Evolutionary conservation across 1,140 invertebrate species (phyloP), one percentile per base, ranked within the genome.

Genomic region (Pogonognathellus flavescens): DNA sequence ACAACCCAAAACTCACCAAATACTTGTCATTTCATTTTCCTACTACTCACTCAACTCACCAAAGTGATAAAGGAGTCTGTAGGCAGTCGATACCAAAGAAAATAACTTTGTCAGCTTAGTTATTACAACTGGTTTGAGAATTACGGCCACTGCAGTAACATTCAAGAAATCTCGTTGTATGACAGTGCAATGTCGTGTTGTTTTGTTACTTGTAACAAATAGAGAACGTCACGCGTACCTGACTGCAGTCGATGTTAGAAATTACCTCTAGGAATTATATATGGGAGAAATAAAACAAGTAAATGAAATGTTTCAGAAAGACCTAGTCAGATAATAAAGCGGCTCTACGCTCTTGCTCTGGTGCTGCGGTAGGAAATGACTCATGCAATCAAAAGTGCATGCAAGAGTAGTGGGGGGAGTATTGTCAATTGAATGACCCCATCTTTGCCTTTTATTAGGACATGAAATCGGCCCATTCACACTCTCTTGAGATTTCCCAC

Each of bases 391-490:
- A 49, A 76, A 76, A 76, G 70, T 41, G 70, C 70, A 49, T 76
- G 70, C 25, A 49, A 50, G 31, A 41, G 31, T 41, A 49, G 25
- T 50, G 41, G 41, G 70, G 66, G 70, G 70, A 76, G 31, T 49
- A 50, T 76, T 76, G 70, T 76, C 41, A 50, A 76, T 76, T 76
- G 70, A 76, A 76, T 76, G 70, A 76, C 70, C 70, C 70, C 70
- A 31, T 76, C 70, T 76, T 76, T 76, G 70, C 14, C 70, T 76
- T 72, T 76, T 76, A 76, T 76, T 76, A 49, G 70, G n/a, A 76
- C 70, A 76, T 50, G 25, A 76, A 76, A 76, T 49, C 18, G 41
- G 70, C 49, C 41, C 31, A 14, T 14, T 76, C 70, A 76, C 66
- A 72, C 70, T 76, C 70, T 76, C 70, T 76, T 76, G 70, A 76